Conservation (phyloP, 1,140 invertebrate genomes). For the Bombus polaris region DNA sequence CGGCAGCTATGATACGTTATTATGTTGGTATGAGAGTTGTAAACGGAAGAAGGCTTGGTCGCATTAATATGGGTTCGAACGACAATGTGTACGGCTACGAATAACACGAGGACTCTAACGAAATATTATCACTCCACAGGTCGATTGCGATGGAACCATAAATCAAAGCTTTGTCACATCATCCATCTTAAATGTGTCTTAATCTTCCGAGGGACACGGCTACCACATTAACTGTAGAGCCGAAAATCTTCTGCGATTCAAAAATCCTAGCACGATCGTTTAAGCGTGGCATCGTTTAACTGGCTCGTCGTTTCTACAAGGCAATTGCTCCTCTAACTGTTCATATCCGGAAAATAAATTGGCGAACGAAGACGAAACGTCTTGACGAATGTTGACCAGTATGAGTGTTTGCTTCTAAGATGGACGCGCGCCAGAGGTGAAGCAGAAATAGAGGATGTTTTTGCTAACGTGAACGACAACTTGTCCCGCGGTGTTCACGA, state of each 20-base stretch:
- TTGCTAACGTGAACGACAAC: constrained; percentile 66
- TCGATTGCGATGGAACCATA: constrained; percentile 52
- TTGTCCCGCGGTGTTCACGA: constrained; percentile 74
- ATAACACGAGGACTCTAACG: constrained; percentile 38
- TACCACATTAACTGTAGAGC: constrained; percentile 35
- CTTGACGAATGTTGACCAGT: constrained; percentile 38
- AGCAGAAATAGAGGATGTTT: constrained; percentile 55
- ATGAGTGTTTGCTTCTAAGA: constrained; percentile 26
- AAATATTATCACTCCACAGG: constrained; percentile 52
- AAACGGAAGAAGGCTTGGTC: constrained; percentile 52
- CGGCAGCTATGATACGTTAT: constrained; percentile 19
- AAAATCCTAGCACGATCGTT: not conserved
- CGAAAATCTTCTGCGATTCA: constrained; percentile 7
- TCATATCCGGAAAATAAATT: constrained; percentile 21
- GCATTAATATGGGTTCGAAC: constrained; percentile 46
- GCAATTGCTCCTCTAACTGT: constrained; percentile 16
- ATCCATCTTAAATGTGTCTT: constrained; percentile 57
- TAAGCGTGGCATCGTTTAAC: not conserved
- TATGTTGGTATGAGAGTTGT: constrained; percentile 22
- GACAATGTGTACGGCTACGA: constrained; percentile 45
- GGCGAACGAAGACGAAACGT: constrained; percentile 8
- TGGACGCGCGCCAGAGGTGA: constrained; percentile 41
- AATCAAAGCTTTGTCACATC: constrained; percentile 65
- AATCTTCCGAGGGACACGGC: constrained; percentile 46
- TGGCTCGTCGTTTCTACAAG: not conserved